phyloP scores from a whole-genome alignment of 1,140 invertebrate species.

The Hylaeus volcanicus region DNA sequence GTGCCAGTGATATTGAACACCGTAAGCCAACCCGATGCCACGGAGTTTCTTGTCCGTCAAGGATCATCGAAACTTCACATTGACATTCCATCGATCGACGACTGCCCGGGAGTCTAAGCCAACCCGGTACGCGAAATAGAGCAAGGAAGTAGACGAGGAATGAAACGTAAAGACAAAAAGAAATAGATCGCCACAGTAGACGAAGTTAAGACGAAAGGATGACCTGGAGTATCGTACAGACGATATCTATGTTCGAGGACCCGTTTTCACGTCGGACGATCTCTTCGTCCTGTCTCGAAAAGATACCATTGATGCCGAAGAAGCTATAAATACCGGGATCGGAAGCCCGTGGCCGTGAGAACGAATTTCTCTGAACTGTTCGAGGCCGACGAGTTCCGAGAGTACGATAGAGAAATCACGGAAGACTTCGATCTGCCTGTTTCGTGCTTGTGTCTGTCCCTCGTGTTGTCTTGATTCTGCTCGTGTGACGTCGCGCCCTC shows the following conservation, averaged over 20 bases:
- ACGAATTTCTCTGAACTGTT: background rate
- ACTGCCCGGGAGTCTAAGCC: conserved; percentile 61
- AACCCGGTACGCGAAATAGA: background rate
- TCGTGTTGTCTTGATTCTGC: conserved; percentile 7
- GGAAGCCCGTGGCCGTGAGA: too few relatives aligned
- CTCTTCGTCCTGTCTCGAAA: too few relatives aligned
- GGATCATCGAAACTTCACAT: conserved; percentile 69
- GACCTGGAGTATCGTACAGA: background rate
- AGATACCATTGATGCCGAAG: background rate
- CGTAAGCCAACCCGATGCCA: conserved; percentile 58
- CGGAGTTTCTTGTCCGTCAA: conserved; percentile 62
- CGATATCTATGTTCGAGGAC: too few relatives aligned
- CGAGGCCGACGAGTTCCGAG: background rate
- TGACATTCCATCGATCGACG: conserved; percentile 75
- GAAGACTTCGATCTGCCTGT: background rate
- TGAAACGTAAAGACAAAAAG: background rate
- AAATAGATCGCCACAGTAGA: background rate
- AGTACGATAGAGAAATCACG: background rate
- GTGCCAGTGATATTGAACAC: conserved; percentile 62
- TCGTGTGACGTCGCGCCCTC: background rate
- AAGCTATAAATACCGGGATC: background rate
- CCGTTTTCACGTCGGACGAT: too few relatives aligned
- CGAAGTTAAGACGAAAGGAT: background rate
- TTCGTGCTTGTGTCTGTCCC: conserved; percentile 22
- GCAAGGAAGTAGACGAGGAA: background rate